A percentile compares a stretch with the other conserved stretches of the same genome.
These are phyloP conservation scores for Enteromius treurensis DNA, from an alignment of 2,797 vertebrate genomes.

Conservation along the genomic window DNA sequence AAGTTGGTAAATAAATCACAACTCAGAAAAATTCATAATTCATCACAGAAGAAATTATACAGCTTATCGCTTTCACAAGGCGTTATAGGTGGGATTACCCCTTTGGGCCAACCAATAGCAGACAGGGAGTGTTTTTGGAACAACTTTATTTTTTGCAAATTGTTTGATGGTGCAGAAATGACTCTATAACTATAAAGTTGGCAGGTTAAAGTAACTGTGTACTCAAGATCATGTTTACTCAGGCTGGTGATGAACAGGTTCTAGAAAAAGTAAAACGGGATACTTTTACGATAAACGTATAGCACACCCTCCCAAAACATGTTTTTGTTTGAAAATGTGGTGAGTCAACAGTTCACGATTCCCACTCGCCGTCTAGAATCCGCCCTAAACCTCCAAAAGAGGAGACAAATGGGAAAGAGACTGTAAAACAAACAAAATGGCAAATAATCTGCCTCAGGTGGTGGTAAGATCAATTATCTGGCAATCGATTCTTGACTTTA, in stretches of 20 bases:
- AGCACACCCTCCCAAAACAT: slow-evolving; percentile 41
- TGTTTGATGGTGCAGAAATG: background rate
- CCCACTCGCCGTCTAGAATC: background rate
- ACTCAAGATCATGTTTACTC: background rate
- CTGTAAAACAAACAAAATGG: background rate
- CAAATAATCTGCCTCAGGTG: background rate
- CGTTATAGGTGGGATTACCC: background rate
- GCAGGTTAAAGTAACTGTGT: background rate
- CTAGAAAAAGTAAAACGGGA: background rate
- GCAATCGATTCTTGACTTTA: background rate
- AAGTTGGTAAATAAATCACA: background rate
- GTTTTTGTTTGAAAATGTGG: slow-evolving; percentile 44
- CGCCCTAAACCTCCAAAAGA: slow-evolving; percentile 3
- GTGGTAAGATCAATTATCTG: background rate
- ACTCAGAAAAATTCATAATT: background rate
- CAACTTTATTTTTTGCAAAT: background rate
- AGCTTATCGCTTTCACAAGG: background rate
- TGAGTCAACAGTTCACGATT: slow-evolving; percentile 47
- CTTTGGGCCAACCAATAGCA: background rate
- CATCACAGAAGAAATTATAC: background rate
- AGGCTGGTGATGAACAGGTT: slow-evolving; percentile 35
- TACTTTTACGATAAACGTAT: background rate
- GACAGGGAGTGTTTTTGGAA: background rate
- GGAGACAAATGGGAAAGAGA: background rate
- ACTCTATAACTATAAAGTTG: background rate